Base-by-base conservation (phyloP, 2,888 invertebrate genomes). In the Mythimna pallens region DNA sequence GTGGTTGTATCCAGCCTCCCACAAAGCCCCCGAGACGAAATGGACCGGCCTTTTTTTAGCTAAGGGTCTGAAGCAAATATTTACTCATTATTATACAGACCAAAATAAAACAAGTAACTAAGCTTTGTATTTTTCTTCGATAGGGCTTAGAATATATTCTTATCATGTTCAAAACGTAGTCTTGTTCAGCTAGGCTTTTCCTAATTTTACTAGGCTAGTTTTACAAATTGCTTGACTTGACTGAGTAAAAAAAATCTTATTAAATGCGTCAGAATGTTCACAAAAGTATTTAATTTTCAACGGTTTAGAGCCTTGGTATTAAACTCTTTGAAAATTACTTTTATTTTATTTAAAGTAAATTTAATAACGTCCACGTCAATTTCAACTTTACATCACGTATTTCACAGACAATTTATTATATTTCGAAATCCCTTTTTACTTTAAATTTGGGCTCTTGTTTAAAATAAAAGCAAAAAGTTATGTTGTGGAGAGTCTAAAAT, bases 61-160 rank as follows among this genome's bases (percentile, higher is more conserved):
- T 22, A 43, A 62, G 34, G 34, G 34, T 47, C 34, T 54, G 4
- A 62, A 20, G 40, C 9, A 40, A 67, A 54, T 50, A 54, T 55
- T 61, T 30, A 47, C 25, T 54, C 17, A 70, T 55, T 61, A 68
- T 50, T 52, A 22, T 58, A 8, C 30, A 30, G 14, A 43, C 12
- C n/a, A 25, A 76, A 9, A 70, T 34, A 50, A 61, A 70, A 62
- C 22, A 70, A 20, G 9, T 6, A 57, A 17, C 30, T 30, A 34
- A 12, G 14, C 8, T 72, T 55, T 40, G 20, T 17, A 52, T 58
- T 58, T 22, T 43, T 73, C 47, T 20, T 34, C 20, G 14, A 65
- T 36, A 14, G 14, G 6, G 22, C 14, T 73, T 75, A 22, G 7
- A 52, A 58, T 57, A 36, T 36, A 50, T 57, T 57, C 10, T 30